Conservation (phyloP, 2,888 invertebrate genomes). For the Cephus spinipes region DNA sequence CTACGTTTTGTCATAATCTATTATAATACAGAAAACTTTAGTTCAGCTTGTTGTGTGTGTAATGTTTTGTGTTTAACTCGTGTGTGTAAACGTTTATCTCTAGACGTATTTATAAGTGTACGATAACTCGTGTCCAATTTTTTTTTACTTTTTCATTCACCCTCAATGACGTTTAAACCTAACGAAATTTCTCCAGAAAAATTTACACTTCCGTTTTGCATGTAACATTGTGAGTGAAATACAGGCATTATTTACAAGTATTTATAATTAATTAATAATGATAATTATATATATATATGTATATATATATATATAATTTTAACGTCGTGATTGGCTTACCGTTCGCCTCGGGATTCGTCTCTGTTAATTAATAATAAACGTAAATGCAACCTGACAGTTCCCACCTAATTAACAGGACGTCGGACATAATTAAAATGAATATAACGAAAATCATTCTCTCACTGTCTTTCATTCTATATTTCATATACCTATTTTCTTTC, state of each 20-base stretch:
- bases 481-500: background rate
- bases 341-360: slow-evolving; percentile 23
- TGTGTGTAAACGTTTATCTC: background rate
- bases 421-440: slow-evolving; percentile 29
- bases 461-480: background rate
- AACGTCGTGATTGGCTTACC: slow-evolving; percentile 15
- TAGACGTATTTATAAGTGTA: background rate
- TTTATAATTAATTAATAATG: slow-evolving; percentile 38
- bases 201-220: slow-evolving; percentile 46
- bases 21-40: slow-evolving; percentile 59
- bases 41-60: slow-evolving; percentile 31
- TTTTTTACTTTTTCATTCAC: slow-evolving; percentile 6
- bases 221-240: slow-evolving; percentile 60
- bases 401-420: slow-evolving; percentile 36
- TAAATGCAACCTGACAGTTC: slow-evolving; percentile 52
- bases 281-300: slow-evolving; percentile 36
- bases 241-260: slow-evolving; percentile 61
- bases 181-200: slow-evolving; percentile 43
- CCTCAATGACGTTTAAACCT: slow-evolving; percentile 52
- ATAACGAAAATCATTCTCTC: slow-evolving; percentile 13
- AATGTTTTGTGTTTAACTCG: too few species aligned
- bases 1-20: slow-evolving; percentile 60
- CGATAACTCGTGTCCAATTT: background rate
- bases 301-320: slow-evolving; percentile 37
- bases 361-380: slow-evolving; percentile 41